Evolutionary conservation across 2,888 invertebrate genomes (phyloP), one percentile per base, ranked within the genome.

Genomic region (Panopea generosa): DNA sequence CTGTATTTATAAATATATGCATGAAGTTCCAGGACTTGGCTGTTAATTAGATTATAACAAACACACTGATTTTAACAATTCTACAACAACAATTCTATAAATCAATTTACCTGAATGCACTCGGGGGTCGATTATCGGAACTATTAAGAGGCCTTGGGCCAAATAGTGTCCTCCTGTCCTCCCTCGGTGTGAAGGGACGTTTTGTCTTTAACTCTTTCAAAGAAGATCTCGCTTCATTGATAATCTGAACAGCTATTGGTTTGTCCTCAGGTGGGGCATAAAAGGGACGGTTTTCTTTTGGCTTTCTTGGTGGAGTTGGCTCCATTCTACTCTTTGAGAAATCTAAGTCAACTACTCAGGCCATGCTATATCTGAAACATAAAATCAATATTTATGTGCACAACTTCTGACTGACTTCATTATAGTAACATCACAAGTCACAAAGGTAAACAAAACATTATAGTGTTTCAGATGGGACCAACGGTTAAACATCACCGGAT

Each of bases 111-210:
- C 92, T 92, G 76, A 92, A 91, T 38, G 91, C 88, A 86, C 92
- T 92, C 16, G 92, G 91, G 27, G 92, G 92, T 73, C 92, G 78
- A 26, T 89, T 88, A 56, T 90, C 88, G 38, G 90, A 87, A 53
- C 86, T 85, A 60, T 91, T 84, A 20, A 83, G 82, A 52, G 90
- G 90, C 14, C 87, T 79, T 2, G 87, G 82, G 26, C 96, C 96
- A 93, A 96, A 97, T 9, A 97, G 94, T 18, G 95, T 95, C 38
- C 97, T 94, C 82, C 96, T 95, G 47, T 96, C 95, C 80, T 96
- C 96, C 47, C 96, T 94, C 9, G 97, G 97, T 14, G 97, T 97
- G 91, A 95, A 96, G 7, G 97, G 97, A n/a, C 97, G 94, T 68
- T 96, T 95, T 56, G 97, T 97, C 89, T 95, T 95, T 75, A 97